These are phyloP conservation scores for Hoplodrina ambigua DNA, from an alignment of 2,888 invertebrate species.

Conservation along the genomic window DNA sequence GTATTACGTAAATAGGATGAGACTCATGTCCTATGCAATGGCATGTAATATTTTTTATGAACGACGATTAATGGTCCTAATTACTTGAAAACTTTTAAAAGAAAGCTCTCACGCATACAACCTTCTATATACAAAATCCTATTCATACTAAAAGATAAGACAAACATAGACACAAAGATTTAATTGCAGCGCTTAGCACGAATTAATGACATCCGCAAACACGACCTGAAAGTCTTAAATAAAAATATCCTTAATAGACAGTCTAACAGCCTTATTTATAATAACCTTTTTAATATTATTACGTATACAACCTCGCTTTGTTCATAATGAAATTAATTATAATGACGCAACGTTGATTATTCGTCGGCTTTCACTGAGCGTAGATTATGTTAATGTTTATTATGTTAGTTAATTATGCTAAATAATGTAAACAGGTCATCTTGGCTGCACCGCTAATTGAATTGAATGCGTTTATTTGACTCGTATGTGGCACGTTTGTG, in stretches of 20 bases:
- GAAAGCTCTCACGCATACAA: neutral
- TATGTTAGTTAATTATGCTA: constrained; percentile 53
- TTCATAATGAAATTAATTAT: constrained; percentile 52
- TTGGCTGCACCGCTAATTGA: constrained; percentile 37
- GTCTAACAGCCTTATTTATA: constrained; percentile 24
- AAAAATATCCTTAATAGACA: constrained; percentile 24
- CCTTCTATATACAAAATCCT: neutral
- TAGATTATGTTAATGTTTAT: constrained; percentile 44
- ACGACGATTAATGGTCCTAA: neutral
- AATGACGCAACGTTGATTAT: constrained; percentile 49
- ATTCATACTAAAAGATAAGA: constrained; percentile 2
- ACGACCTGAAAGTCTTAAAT: neutral
- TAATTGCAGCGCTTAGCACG: neutral
- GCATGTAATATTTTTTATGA: neutral
- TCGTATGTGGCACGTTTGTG: constrained; percentile 21
- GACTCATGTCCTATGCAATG: neutral
- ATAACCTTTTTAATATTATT: constrained; percentile 37
- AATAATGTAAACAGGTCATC: constrained; percentile 58
- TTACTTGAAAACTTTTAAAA: neutral
- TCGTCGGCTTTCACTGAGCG: constrained; percentile 53
- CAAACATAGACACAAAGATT: neutral
- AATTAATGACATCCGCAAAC: constrained; percentile 14
- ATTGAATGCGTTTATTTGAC: constrained; percentile 38
- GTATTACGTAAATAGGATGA: neutral
- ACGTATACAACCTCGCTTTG: constrained; percentile 37